Evolutionary conservation across 2,888 invertebrate species (phyloP).

Genomic region (Dromius quadrimaculatus): DNA sequence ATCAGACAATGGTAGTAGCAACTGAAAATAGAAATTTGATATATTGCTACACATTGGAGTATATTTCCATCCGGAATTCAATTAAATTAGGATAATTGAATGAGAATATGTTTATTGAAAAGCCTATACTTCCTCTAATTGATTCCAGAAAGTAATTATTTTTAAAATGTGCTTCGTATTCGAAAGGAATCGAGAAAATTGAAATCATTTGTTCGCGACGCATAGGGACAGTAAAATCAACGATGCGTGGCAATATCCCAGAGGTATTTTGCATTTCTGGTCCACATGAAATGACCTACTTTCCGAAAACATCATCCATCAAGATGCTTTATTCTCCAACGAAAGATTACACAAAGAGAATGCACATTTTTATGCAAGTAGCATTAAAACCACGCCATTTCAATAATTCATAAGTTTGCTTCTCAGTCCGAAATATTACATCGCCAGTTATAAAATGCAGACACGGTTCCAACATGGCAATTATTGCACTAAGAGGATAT

Average conservation of each 20-base stretch:
- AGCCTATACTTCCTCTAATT: too few relatives aligned
- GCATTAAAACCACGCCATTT: conserved; percentile 51
- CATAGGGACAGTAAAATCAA: conserved; percentile 13
- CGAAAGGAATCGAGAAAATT: conserved; percentile 15
- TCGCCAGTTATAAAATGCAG: conserved; percentile 37
- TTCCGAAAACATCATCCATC: conserved; percentile 41
- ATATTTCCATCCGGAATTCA: too few relatives aligned
- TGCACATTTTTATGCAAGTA: conserved; percentile 50
- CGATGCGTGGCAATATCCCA: conserved; percentile 32
- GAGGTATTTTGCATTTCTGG: conserved; percentile 42
- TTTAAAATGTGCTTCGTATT: background rate
- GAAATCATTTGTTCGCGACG: conserved; percentile 5
- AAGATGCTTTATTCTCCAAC: conserved; percentile 11
- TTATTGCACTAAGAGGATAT: conserved; percentile 36
- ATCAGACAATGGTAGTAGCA: too few relatives aligned
- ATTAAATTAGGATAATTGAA: too few relatives aligned
- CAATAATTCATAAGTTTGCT: conserved; percentile 50
- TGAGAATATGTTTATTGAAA: too few relatives aligned
- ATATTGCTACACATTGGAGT: too few relatives aligned
- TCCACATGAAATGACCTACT: conserved; percentile 31
- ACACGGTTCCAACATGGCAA: conserved; percentile 33
- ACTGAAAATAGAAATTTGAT: too few relatives aligned
- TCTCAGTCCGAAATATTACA: conserved; percentile 33
- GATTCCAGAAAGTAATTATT: too few relatives aligned
- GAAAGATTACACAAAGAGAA: conserved; percentile 47